A percentile compares a stretch with the other conserved stretches of the same genome.
Conservation (phyloP, 1,140 invertebrate genomes). For the Marisa cornuarietis region DNA sequence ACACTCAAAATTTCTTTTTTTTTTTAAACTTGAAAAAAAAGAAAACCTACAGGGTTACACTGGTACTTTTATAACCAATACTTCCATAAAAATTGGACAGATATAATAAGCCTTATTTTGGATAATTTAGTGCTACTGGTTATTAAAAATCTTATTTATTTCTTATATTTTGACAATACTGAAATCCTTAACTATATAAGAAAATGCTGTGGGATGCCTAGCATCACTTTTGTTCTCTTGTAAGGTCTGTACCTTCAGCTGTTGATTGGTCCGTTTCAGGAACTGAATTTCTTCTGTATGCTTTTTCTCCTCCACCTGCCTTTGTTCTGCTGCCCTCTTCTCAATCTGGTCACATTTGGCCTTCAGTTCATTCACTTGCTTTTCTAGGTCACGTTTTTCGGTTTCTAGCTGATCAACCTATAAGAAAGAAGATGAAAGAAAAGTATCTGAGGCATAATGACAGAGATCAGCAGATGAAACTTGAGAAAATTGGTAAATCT, state of each 20-base stretch:
- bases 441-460: not conserved
- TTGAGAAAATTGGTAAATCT: not conserved
- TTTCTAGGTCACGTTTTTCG: slow-evolving; percentile 80
- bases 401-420: slow-evolving; percentile 72
- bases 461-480: not conserved
- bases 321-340: slow-evolving; percentile 82
- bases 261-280: slow-evolving; percentile 91
- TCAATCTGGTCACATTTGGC: slow-evolving; percentile 87
- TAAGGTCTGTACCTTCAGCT: slow-evolving; percentile 80
- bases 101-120: too few relatives aligned
- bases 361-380: slow-evolving; percentile 82
- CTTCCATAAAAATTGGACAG: too few relatives aligned
- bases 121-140: too few relatives aligned
- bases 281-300: slow-evolving; percentile 90
- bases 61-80: too few relatives aligned
- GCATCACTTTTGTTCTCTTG: not conserved
- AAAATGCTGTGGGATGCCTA: not conserved
- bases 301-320: slow-evolving; percentile 88
- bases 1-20: too few relatives aligned
- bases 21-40: too few relatives aligned
- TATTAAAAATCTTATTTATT: not conserved
- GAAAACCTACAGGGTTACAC: too few relatives aligned
- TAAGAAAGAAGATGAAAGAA: not conserved
- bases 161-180: not conserved
- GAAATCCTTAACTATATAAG: slow-evolving; percentile 8